Base-by-base conservation (phyloP, 2,113 vertebrate species). In the Lutjanus erythropterus region DNA sequence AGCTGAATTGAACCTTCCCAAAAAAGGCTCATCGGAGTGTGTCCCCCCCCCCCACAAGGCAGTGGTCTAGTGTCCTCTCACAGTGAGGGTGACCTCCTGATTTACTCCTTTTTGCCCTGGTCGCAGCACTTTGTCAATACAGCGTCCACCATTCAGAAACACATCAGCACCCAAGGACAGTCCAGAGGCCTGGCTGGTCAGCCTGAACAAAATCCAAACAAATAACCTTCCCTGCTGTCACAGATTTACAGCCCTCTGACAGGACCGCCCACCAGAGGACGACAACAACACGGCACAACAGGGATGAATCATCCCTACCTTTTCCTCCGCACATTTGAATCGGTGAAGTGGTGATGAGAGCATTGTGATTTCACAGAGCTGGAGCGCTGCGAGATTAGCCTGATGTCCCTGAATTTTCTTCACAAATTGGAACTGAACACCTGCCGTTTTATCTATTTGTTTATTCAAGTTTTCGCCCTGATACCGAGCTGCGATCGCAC, bases 161-260 rank as follows among this genome's bases (percentile, higher is more conserved):
- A 86, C 72, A 87, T 87, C 71, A 89, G 71, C 81, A 90, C 59
- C 66, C 82, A 89, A 91, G 89, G 86, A 86, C 85, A 78, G 82
- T 73, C 59, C 55, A 69, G 52, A 59, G 79, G 60, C 80, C 86
- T 80, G 78, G 61, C 84, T 83, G 88, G 78, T 88, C 84, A 81
- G 81, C 81, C 72, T 71, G 78, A 89, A 89, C 68, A 82, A 77
- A 91, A 83, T 85, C 88, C 88, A 92, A 92, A 91, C 80, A 91
- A 92, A 92, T 86, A 86, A 89, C 83, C 90, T 85, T 90, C 87
- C 81, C 58, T 27, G 67, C 82, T 87, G 86, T 76, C 83, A 49
- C 81, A 89, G 86, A 93, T 94, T 87, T 91, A 91, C 88, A 91
- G 82, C 87, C 76, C 42, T 75, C 71, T 77, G 80, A 75, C 52